Base-by-base conservation (phyloP, 2,797 vertebrate genomes). In the Spizella passerina region DNA sequence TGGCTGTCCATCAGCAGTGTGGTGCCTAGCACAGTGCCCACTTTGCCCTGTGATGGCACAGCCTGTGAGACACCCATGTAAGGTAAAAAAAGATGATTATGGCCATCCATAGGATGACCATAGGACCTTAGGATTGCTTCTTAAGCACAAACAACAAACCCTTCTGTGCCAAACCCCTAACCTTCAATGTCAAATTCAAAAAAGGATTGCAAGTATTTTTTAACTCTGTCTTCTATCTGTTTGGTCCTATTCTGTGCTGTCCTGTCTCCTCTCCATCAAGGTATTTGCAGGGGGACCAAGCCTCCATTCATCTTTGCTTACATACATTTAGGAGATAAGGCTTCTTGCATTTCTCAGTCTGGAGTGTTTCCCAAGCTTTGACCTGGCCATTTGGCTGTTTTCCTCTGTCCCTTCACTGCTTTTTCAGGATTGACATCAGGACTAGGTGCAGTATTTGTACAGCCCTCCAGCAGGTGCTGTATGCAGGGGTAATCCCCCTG, bases 1-100 rank as follows among this genome's bases (percentile, higher is more conserved):
- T 39, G 56, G 44, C 1, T 39, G 53, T 56, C 61, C 53, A 29
- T 26, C 55, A 92, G 36, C 71, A 69, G n/a, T 0, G 0, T 38
- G 26, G 44, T 26, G 6, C 27, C 38, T 14, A 46, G 10, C 7
- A 32, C 27, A 46, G 14, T 1, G 4, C 32, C 59, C 30, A 13
- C 20, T 78, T 78, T 50, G 12, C 44, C 24, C 46, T 76, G 27
- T 44, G 55, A 34, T 22, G 14, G 43, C 27, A 26, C 12, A 86
- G 52, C 26, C 32, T 32, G 14, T 20, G 23, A 79, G 21, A 73
- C 14, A 56, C 10, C 3, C 47, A 19, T 14, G n/a, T 29, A 26
- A 66, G 29, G 30, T 46, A 13, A 76, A 69, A 72, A 59, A 63
- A 38, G 3, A 21, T 6, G 2, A 10, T 59, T 30, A 38, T 8